Base-by-base conservation (phyloP, 1,140 invertebrate genomes). In the Sminthurinus signatus region DNA sequence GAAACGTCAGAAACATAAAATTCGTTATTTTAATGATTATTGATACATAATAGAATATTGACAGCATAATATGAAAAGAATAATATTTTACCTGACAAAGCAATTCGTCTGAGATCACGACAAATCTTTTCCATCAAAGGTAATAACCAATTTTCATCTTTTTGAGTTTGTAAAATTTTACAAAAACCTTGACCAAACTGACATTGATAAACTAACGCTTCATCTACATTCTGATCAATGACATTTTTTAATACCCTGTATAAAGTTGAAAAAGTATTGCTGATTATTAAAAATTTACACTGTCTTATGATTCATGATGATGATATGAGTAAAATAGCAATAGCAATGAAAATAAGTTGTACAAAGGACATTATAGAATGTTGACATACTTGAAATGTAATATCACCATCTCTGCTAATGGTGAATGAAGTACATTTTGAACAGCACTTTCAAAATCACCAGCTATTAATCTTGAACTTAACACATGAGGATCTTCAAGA, bases 71-170 rank as follows among this genome's bases (percentile, higher is more conserved):
- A 8, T 36, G 32, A 36, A 36, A 36, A 36, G 15, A 8, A 36
- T 36, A 36, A 36, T 36, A 36, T 8, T 15, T 36, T 8, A 36
- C 32, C 32, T 8, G 54, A 56, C n/a, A 87, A 81, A 4, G 92
- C 92, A 68, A 97, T 79, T 51, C 90, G 79, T 68, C 94, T 78
- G 1, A 98, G 78, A 77, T 98, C 96, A 29, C 93, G 80, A 73
- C 91, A 93, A 21, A 94, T 82, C 1, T 83, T 82, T 74, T 92
- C 90, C 87, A 98, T 89, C 4, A 97, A 81, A 0, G 92, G 89
- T 3, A 98, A 75, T 73, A 86, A 86, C 95, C 95, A 98, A 76
- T 98, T 98, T 72, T 97, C 93, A 74, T 97, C 94, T 73, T 94
- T 95, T 69, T 91, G 86, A 17, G 82, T 78, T 77, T 93, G 89